Evolutionary conservation across 2,113 vertebrate genomes (phyloP), one percentile per base, ranked within the genome.

Genomic region (Tilapia sparmanii): DNA sequence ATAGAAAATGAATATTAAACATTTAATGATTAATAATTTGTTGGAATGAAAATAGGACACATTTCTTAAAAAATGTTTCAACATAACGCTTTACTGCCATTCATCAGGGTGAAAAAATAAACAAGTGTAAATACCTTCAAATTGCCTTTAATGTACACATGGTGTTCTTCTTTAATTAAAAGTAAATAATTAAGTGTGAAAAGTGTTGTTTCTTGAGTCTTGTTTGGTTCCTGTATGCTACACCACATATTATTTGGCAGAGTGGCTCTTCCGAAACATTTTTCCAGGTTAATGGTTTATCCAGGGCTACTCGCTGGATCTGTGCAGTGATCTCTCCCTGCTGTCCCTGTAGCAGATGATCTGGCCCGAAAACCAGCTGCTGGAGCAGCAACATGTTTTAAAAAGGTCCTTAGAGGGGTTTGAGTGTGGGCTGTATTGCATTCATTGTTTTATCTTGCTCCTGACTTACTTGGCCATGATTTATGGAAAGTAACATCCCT

Each of bases 401-500:
- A 86, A 82, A 88, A 80, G 59, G 33, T 90, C 91, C 90, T 92
- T 38, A 19, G 90, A 88, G 90, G 31, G 73, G 82, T 87, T n/a
- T 80, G 29, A 87, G 83, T 90, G 90, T 89, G 78, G 85, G 79
- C 68, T 83, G 84, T 91, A 54, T 85, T 81, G 83, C 85, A 86
- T 87, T 91, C 81, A 52, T 90, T 92, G 88, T 90, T 94, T 89
- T 80, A 81, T 63, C 80, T 80, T 85, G 42, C 81, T 54, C 47
- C 16, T 89, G 85, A 83, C 81, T 91, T 86, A 84, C 83, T 94
- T 94, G 90, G 93, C 94, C 87, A 86, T 88, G 86, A 94, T 90
- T 84, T 89, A 84, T 89, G 91, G 92, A 94, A 95, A 93, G 93
- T 91, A 87, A 91, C 88, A 87, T 94, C 89, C 90, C 85, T 52